Base-by-base conservation (phyloP, 2,797 vertebrate species). In the Melanotaenia boesemani region DNA sequence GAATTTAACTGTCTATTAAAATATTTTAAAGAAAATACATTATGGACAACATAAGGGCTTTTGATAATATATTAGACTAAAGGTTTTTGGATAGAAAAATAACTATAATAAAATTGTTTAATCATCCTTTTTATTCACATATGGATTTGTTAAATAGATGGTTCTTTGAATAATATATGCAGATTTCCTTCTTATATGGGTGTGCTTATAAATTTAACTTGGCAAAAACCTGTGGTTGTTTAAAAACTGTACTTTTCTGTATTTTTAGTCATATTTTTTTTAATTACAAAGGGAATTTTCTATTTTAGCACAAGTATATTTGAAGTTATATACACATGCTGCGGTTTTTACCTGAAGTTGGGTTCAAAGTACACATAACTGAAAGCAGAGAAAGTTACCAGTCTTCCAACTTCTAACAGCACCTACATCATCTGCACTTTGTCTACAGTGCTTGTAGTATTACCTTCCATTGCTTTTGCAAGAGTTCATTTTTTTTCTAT, bases 11-110 rank as follows among this genome's bases (percentile, higher is more conserved):
- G 32, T 59, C 56, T 41, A 1, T 66, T 28, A 67, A 60, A 20
- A 59, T 76, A 44, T 75, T 24, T 77, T 24, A 68, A 34, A 76
- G 66, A 67, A 70, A 74, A 80, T 76, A 64, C 28, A 83, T 74
- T 18, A 44, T 67, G 65, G 71, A 63, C 28, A 70, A 77, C 44
- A 70, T 65, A 66, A 72, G 44, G 54, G 60, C 2, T 65, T 73
- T 77, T 70, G 11, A 75, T 69, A 22, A 57, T 80, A 26, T 68
- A 58, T 50, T 52, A 60, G 65, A 83, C 77, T 68, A 82, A 80
- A 85, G 24, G 56, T 26, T 4, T 80, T 80, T 73, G 37, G 1
- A 62, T 92, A 92, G 22, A 92, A 92, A 93, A 92, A 92, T 92
- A 91, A 87, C 22, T 79, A 70, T 67, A 72, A 80, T 83, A 82